Base-by-base conservation (phyloP, 2,113 vertebrate genomes). In the Odontophorus gujanensis region DNA sequence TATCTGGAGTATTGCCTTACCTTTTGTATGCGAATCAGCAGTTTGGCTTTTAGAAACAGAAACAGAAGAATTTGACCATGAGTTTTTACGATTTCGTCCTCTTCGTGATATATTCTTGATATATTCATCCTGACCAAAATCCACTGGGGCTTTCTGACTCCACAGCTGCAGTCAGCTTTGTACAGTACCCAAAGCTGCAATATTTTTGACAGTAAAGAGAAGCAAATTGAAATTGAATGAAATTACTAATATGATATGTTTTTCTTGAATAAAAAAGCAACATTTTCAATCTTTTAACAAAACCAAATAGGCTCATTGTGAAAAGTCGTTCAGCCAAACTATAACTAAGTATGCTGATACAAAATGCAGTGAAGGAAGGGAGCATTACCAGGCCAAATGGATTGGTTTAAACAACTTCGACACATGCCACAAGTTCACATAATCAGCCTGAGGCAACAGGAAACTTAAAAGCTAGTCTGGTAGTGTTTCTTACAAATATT, bases 401-500 rank as follows among this genome's bases (percentile, higher is more conserved):
- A 96, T 95, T 94, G 78, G 89, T 72, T 98, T 98, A 96, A 97
- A 95, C 96, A 96, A 95, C 97, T 97, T 96, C 86, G 96, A 96
- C 89, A 96, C 89, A 96, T 96, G 97, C 90, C 81, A 97, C 95
- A 97, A 97, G 97, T 98, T 98, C 97, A 97, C 95, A 95, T 97
- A 97, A 97, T 97, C 90, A 88, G 96, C 97, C 98, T 92, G 79
- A 97, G 97, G 98, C 97, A 95, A 43, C 82, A 83, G 90, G 93
- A 98, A 97, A 97, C 97, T 97, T 98, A 97, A 98, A 98, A 98
- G 96, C 95, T 72, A 95, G 89, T 81, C 92, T 97, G 96, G 96
- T 97, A 92, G 96, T 83, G 92, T 95, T 97, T 96, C 95, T 97
- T 97, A 97, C 94, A 97, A 98, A 98, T 98, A 98, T 98, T 98